Conservation (phyloP, 2,888 invertebrate species). For the Anoncus sp. region DNA sequence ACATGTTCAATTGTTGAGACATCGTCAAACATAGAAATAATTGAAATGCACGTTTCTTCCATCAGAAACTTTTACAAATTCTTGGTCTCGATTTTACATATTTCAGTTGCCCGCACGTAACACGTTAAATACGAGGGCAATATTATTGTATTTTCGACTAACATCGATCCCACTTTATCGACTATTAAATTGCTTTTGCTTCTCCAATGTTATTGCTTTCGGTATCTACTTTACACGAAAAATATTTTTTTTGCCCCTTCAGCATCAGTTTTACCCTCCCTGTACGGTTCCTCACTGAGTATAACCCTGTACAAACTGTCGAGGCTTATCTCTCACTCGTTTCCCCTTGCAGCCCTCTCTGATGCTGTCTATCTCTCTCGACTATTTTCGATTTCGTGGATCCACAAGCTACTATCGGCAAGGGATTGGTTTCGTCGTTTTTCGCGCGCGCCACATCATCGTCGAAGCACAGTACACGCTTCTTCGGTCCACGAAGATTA, state of each 20-base stretch:
- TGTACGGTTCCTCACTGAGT: conserved; percentile 29
- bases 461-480: conserved; percentile 39
- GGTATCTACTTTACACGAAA: conserved; percentile 33
- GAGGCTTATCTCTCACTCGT: conserved; percentile 58
- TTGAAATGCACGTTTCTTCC: background rate
- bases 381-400: conserved; percentile 61
- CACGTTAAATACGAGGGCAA: conserved; percentile 2
- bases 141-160: conserved; percentile 14
- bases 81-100: background rate
- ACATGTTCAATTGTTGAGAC: background rate
- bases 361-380: conserved; percentile 12
- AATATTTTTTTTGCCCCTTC: conserved; percentile 36
- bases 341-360: conserved; percentile 37
- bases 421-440: conserved; percentile 36
- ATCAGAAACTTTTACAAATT: background rate
- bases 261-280: conserved; percentile 50
- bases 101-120: background rate
- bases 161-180: conserved; percentile 27
- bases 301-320: conserved; percentile 46
- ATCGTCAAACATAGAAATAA: background rate
- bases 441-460: conserved; percentile 44
- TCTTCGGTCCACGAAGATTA: conserved; percentile 72
- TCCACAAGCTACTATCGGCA: conserved; percentile 54
- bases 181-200: conserved; percentile 34
- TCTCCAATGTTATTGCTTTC: conserved; percentile 45